phyloP scores from a whole-genome alignment of 2,888 invertebrate species.

The Eutolmus rufibarbis region DNA sequence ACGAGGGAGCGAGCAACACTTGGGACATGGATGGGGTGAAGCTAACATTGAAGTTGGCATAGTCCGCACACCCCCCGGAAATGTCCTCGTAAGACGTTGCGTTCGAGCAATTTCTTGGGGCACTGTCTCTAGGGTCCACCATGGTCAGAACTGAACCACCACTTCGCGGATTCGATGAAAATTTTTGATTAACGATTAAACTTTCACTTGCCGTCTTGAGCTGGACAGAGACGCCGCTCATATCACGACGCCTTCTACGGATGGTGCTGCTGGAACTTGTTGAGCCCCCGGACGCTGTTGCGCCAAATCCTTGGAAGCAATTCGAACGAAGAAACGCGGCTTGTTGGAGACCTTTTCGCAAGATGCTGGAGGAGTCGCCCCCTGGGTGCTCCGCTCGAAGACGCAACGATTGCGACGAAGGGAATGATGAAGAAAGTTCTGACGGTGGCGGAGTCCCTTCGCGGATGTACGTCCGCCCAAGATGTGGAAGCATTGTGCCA shows the following conservation, averaged over 20 bases:
- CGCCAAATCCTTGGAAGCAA: neutral
- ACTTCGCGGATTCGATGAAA: neutral
- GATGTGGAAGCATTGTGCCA: constrained; percentile 45
- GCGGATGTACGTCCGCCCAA: constrained; percentile 44
- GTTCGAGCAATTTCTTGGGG: constrained; percentile 15
- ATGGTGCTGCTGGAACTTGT: neutral
- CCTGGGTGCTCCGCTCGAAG: neutral
- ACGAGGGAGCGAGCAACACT: constrained; percentile 56
- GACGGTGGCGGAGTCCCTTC: neutral
- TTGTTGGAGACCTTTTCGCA: neutral
- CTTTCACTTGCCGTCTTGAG: neutral
- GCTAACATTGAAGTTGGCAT: constrained; percentile 52
- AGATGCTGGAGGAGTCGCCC: neutral
- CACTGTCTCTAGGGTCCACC: neutral
- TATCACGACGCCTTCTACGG: neutral
- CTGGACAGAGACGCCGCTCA: neutral
- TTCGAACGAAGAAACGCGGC: neutral
- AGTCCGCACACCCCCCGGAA: neutral
- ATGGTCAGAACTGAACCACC: neutral
- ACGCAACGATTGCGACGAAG: neutral
- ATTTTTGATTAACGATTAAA: neutral
- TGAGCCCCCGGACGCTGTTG: neutral
- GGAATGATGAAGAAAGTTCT: neutral
- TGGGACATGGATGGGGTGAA: constrained; percentile 57
- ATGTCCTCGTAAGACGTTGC: constrained; percentile 41